Percentiles rank a stretch among this genome's conserved stretches.
Conservation (phyloP, 2,888 invertebrate species). For the Hedya salicella region DNA sequence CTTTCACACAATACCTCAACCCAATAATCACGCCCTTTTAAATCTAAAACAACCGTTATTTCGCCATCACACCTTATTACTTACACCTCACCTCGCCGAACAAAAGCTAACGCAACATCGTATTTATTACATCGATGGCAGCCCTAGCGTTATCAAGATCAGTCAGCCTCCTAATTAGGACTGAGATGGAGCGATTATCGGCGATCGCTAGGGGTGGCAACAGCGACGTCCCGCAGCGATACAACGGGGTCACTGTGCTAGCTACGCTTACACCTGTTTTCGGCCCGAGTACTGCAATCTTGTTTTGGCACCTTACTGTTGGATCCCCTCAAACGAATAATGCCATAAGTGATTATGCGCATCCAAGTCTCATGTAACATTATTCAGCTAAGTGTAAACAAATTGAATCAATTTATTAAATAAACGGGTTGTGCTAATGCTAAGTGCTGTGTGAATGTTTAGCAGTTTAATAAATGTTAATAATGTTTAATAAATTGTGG, state of each 20-base stretch:
- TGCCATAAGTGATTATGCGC: not conserved
- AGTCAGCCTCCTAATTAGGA: constrained; percentile 68
- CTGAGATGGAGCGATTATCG: constrained; percentile 70
- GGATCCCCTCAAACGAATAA: constrained; percentile 7
- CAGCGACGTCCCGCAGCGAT: constrained; percentile 60
- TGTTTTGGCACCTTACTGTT: constrained; percentile 34
- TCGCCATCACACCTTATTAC: constrained; percentile 42
- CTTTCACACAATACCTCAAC: constrained; percentile 11
- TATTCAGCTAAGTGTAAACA: not conserved
- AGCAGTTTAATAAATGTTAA: constrained; percentile 21
- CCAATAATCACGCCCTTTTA: constrained; percentile 31
- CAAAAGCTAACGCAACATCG: constrained; percentile 50
- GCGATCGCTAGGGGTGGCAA: constrained; percentile 58
- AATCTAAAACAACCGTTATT: constrained; percentile 45
- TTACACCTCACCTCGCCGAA: constrained; percentile 37
- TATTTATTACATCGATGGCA: constrained; percentile 48
- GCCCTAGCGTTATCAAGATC: constrained; percentile 60
- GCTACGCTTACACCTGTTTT: constrained; percentile 60
- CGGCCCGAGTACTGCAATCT: constrained; percentile 27
- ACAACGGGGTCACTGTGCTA: constrained; percentile 71
- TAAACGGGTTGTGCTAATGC: constrained; percentile 22
- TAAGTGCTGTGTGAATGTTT: constrained; percentile 26
- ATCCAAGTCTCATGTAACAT: not conserved
- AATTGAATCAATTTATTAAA: constrained; percentile 28
- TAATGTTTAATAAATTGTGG: constrained; percentile 2